Conservation (phyloP, 2,113 vertebrate genomes). For the Nannospalax galili region DNA sequence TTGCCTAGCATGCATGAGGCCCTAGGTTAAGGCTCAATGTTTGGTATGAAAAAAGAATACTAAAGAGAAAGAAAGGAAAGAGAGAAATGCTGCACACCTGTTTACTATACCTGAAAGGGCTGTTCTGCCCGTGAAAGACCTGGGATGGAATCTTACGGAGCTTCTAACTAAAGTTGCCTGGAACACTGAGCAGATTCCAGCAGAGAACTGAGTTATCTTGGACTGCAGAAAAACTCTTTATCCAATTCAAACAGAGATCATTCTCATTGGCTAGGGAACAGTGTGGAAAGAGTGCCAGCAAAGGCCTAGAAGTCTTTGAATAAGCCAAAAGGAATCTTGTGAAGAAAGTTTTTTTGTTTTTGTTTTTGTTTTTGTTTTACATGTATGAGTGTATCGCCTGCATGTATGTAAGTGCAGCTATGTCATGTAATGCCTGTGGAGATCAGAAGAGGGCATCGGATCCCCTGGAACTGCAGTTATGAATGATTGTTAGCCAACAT, state of each 20-base stretch:
- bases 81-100: background rate
- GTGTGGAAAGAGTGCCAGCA: background rate
- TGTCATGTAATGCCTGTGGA: no score
- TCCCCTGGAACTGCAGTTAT: no score
- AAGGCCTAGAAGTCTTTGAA: background rate
- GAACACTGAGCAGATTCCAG: background rate
- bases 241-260: background rate
- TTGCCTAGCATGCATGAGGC: background rate
- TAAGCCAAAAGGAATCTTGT: background rate
- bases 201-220: background rate
- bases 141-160: background rate
- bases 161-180: background rate
- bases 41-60: background rate
- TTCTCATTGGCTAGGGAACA: accelerated
- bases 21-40: background rate
- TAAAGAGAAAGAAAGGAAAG: background rate
- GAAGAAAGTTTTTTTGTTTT: background rate
- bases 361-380: no score
- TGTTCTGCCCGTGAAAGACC: background rate
- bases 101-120: background rate
- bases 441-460: no score
- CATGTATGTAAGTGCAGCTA: no score
- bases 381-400: no score
- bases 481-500: no score
- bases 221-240: background rate